phyloP scores from a whole-genome alignment of 2,888 invertebrate genomes.

The Ennomos fuscantarius region DNA sequence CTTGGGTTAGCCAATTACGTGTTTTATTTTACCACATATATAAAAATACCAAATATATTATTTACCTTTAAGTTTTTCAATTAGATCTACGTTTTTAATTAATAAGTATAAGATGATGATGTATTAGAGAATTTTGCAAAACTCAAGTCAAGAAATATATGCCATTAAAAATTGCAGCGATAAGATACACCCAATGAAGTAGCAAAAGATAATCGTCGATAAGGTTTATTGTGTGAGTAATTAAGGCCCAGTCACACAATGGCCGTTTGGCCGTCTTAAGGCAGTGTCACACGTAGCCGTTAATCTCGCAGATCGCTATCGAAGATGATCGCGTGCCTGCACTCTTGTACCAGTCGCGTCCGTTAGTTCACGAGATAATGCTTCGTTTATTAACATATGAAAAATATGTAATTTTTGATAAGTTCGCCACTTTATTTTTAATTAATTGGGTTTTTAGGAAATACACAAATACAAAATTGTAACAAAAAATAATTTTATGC shows the following conservation, averaged over 20 bases:
- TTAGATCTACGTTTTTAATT: too few relatives aligned
- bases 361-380: constrained; percentile 27
- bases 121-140: constrained; percentile 16
- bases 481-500: too few relatives aligned
- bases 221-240: constrained; percentile 74
- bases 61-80: too few relatives aligned
- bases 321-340: constrained; percentile 71
- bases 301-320: constrained; percentile 80
- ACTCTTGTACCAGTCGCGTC: constrained; percentile 17
- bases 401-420: background rate
- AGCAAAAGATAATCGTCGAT: constrained; percentile 63
- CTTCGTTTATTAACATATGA: constrained; percentile 1
- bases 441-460: too few relatives aligned
- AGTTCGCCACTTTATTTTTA: too few relatives aligned
- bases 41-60: too few relatives aligned
- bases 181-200: constrained; percentile 24
- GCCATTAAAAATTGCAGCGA: constrained; percentile 11
- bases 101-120: too few relatives aligned
- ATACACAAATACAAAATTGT: too few relatives aligned
- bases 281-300: constrained; percentile 50
- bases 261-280: constrained; percentile 32
- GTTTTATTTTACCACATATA: too few relatives aligned
- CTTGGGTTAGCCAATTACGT: too few relatives aligned
- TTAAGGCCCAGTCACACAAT: constrained; percentile 75
- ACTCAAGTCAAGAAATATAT: constrained; percentile 7